Evolutionary conservation across 2,797 vertebrate genomes (phyloP), one percentile per base, ranked within the genome.

Genomic region (Takifugu rubripes): DNA sequence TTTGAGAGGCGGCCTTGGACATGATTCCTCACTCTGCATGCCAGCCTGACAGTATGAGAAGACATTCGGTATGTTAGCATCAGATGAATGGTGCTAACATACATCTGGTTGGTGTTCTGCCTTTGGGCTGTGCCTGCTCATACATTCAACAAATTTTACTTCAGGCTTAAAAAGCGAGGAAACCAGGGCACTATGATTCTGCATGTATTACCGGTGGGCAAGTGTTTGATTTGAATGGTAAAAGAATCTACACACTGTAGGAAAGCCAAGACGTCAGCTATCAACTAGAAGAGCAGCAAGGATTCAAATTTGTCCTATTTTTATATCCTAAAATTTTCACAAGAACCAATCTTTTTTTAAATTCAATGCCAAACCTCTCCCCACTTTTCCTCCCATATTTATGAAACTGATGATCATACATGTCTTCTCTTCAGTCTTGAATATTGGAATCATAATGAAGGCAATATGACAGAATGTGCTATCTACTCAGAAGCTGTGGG

Each of bases 31-130:
- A 61, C 52, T 51, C 70, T 64, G 53, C 70, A 63, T 82, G 88
- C 89, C 90, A 91, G 75, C 52, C 24, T 73, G 75, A 78, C 49
- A 79, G 86, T 87, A 87, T 74, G 78, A 90, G 82, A 75, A 76
- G 79, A 90, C 77, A 21, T 21, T 21, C 17, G 1, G 17, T 21
- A 21, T 21, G 17, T 21, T 21, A 21, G 17, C 17, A 21, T 21
- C 77, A 81, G 86, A 82, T 84, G 80, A 64, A 76, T 88, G 84
- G 83, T 82, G 73, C 75, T 83, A 77, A 78, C 82, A 81, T 74
- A 81, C 85, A 90, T 82, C 84, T 87, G 86, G 83, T 85, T 85
- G 68, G 70, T 87, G 78, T 79, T 80, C 75, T 83, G 81, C 84
- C 84, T 86, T 68, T 74, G 82, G 84, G 82, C 72, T 66, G 79